These are phyloP conservation scores for Heterodera carotae DNA, from an alignment of 1,140 invertebrate genomes.

Conservation along the genomic window DNA sequence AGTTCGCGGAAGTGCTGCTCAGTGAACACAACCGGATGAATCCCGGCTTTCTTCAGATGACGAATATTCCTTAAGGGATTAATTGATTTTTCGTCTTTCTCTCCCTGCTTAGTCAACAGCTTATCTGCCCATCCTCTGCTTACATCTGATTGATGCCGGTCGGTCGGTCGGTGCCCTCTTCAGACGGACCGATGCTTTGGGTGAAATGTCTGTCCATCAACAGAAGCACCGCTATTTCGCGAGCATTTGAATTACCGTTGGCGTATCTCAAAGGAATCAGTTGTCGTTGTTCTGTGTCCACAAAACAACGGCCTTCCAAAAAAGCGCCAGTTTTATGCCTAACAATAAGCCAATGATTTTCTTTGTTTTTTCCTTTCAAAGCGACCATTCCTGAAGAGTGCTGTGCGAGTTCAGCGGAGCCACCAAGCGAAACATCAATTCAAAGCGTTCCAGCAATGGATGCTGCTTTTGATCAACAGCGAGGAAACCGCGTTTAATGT, in stretches of 20 bases:
- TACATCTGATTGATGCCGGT: conserved; percentile 26
- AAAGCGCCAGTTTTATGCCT: conserved; percentile 21
- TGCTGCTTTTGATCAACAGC: not conserved
- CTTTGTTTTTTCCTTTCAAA: not conserved
- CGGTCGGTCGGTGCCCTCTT: conserved; percentile 5
- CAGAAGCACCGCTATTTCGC: conserved; percentile 22
- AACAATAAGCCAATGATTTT: not conserved
- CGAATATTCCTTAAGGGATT: conserved; percentile 22
- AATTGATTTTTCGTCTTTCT: no score
- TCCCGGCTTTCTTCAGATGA: conserved; percentile 21
- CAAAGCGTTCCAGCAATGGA: conserved; percentile 2
- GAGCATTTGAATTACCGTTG: not conserved
- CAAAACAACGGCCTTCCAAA: conserved; percentile 30
- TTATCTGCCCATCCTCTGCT: not conserved
- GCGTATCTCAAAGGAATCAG: not conserved
- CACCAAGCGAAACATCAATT: conserved; percentile 8
- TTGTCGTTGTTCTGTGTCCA: not conserved
- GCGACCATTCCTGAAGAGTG: not conserved
- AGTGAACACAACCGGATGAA: conserved; percentile 29
- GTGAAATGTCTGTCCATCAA: conserved; percentile 25
- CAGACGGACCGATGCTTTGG: not conserved
- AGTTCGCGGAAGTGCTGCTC: conserved; percentile 13
- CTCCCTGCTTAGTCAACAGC: no score
- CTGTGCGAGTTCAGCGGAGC: conserved; percentile 7
- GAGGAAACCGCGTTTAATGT: not conserved